Conservation (phyloP, 2,888 invertebrate species). For the Lithophane socia region DNA sequence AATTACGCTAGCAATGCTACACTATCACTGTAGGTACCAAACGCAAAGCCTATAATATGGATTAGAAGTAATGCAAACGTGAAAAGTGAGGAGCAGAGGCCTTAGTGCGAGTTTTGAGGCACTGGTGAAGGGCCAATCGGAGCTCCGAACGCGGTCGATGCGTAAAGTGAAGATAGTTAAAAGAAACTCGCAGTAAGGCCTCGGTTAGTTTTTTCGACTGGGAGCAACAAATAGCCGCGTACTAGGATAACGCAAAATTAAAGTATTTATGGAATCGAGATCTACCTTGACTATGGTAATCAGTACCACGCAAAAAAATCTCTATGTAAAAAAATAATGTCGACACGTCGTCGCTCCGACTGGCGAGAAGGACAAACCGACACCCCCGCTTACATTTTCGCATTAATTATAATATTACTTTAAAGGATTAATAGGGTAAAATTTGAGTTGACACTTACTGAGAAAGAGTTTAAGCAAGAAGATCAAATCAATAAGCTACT, state of each 20-base stretch:
- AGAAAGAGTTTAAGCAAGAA: neutral
- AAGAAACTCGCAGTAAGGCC: no score
- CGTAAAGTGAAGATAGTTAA: no score
- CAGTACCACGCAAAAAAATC: neutral
- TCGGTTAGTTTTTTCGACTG: neutral
- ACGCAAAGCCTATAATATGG: neutral
- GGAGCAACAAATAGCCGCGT: no score
- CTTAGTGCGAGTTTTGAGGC: no score
- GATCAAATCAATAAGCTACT: neutral
- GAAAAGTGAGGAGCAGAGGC: neutral
- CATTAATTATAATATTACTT: neutral
- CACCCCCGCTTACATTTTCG: neutral
- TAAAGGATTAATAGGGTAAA: neutral
- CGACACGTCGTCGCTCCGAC: neutral
- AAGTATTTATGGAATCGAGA: neutral
- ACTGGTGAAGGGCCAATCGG: no score
- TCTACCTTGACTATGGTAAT: neutral
- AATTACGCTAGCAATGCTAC: neutral
- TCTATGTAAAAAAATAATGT: neutral
- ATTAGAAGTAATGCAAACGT: neutral
- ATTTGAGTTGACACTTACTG: neutral
- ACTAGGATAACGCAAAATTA: neutral
- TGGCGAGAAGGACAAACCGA: neutral
- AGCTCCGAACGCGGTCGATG: no score
- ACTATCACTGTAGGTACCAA: neutral